Conservation (phyloP, 2,113 vertebrate genomes). For the Vidua chalybeata region DNA sequence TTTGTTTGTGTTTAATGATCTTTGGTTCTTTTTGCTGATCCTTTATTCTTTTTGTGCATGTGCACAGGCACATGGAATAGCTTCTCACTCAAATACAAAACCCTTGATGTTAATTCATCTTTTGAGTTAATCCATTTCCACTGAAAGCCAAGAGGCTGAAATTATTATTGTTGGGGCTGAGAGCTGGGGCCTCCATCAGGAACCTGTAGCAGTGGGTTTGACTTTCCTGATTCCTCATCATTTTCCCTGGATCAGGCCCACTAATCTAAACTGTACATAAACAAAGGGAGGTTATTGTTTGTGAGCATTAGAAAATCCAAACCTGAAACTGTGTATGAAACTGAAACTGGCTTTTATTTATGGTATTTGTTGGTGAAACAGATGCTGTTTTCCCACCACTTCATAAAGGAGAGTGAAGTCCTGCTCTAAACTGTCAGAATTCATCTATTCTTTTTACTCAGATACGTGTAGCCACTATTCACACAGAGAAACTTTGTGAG, state of each 20-base stretch:
- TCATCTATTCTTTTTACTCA: background rate
- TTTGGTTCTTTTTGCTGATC: background rate
- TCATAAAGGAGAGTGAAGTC: background rate
- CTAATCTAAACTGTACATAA: background rate
- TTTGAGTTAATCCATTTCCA: slow-evolving; percentile 23
- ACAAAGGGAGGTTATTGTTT: background rate
- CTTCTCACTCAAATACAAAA: slow-evolving; percentile 21
- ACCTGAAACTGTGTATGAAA: background rate
- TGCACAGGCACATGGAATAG: background rate
- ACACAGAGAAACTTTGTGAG: background rate
- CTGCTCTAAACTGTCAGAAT: background rate
- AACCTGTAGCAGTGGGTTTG: background rate
- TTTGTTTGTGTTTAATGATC: background rate
- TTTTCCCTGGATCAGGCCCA: background rate
- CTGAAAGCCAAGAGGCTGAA: background rate
- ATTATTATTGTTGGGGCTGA: background rate
- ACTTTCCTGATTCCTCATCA: background rate
- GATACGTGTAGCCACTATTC: background rate
- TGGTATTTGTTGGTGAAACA: background rate
- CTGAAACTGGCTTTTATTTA: background rate
- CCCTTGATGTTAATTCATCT: background rate
- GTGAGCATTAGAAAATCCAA: background rate
- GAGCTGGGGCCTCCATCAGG: background rate
- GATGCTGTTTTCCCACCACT: background rate
- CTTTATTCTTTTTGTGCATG: background rate